A percentile compares a stretch with the other conserved stretches of the same genome.
phyloP scores from a whole-genome alignment of 2,797 vertebrate species.

The Hapalemur alaotrensis region DNA sequence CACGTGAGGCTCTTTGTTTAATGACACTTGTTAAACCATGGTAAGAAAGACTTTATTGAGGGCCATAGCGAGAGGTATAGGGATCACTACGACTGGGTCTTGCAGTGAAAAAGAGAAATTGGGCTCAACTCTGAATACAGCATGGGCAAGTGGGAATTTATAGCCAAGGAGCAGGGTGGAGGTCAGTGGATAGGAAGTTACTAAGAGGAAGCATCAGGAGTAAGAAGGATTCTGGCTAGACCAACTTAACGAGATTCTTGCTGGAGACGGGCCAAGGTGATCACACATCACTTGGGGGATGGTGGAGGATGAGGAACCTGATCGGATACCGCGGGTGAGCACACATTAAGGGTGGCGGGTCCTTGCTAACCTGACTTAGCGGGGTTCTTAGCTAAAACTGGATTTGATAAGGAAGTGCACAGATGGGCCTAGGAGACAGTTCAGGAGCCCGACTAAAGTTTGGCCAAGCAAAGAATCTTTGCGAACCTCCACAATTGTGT shows the following conservation, averaged over 20 bases:
- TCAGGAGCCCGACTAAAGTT: background rate
- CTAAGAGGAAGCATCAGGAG: background rate
- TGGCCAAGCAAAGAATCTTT: background rate
- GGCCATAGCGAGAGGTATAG: background rate
- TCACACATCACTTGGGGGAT: background rate
- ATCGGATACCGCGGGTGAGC: background rate
- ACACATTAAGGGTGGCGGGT: background rate
- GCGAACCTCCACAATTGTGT: background rate
- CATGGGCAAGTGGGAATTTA: background rate
- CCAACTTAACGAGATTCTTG: background rate
- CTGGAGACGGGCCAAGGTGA: background rate
- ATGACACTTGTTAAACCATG: background rate
- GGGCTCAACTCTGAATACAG: background rate
- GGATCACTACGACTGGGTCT: background rate
- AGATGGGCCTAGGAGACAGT: background rate
- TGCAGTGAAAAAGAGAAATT: background rate
- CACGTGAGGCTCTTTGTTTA: background rate
- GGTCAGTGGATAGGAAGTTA: background rate
- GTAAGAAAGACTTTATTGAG: background rate
- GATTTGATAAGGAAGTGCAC: background rate
- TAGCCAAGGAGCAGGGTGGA: background rate
- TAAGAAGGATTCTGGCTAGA: background rate
- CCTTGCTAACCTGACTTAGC: background rate
- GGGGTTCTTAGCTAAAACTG: background rate
- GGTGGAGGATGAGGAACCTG: background rate